Evolutionary conservation across 2,797 vertebrate species (phyloP).

Genomic region (Anolis apletophallus): DNA sequence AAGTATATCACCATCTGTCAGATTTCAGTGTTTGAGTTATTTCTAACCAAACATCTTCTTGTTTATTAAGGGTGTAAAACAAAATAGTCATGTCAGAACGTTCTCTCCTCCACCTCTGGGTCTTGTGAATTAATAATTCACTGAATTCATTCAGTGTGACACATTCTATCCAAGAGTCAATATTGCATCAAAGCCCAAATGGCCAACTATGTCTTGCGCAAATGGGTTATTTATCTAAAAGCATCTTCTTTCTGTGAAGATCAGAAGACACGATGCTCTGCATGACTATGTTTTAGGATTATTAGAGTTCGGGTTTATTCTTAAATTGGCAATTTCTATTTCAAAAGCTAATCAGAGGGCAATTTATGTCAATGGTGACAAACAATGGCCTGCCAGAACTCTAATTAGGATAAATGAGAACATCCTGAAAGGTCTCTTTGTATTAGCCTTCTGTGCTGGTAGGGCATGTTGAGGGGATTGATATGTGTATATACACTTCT

Average conservation of each 20-base stretch:
- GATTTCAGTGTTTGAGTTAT: constrained; percentile 4
- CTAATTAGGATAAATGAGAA: neutral
- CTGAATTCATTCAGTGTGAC: neutral
- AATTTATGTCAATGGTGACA: neutral
- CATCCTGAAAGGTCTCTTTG: neutral
- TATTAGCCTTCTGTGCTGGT: neutral
- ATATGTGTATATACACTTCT: neutral
- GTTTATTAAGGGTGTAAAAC: constrained; percentile 29
- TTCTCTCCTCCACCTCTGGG: neutral
- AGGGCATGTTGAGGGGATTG: neutral
- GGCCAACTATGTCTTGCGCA: neutral
- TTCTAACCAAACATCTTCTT: neutral
- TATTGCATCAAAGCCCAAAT: neutral
- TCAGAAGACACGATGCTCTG: neutral
- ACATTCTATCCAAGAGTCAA: neutral
- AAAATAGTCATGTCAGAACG: constrained; percentile 1
- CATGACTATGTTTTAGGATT: neutral
- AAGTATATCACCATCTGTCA: constrained; percentile 17
- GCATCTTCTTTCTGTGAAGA: neutral
- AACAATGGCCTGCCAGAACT: neutral
- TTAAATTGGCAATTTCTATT: neutral
- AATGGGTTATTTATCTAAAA: neutral
- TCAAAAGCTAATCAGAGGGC: neutral
- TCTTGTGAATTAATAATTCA: constrained; percentile 20
- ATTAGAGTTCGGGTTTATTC: neutral